phyloP scores from a whole-genome alignment of 2,888 invertebrate species.

The Hypsopygia costalis region DNA sequence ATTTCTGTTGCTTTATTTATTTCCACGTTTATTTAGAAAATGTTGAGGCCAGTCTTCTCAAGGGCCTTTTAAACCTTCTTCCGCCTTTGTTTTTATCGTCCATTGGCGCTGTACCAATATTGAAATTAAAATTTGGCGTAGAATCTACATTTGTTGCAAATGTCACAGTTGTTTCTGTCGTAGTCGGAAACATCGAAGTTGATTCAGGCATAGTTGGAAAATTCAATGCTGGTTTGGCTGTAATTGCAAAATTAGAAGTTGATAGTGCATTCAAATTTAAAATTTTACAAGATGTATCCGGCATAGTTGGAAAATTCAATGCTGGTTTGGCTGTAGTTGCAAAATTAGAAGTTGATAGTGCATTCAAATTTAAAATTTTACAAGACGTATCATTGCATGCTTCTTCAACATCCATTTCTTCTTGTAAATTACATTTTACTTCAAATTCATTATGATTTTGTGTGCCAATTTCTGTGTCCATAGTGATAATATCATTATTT shows the following conservation, averaged over 20 bases:
- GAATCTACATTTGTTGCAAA: too few species aligned
- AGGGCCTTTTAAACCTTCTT: slow-evolving; percentile 20
- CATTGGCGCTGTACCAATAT: slow-evolving; percentile 25
- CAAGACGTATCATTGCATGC: too few species aligned
- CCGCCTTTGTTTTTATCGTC: slow-evolving; percentile 7
- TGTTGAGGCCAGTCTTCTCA: slow-evolving; percentile 26
- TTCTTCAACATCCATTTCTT: slow-evolving; percentile 35
- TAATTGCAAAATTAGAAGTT: background rate
- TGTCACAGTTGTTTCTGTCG: too few species aligned
- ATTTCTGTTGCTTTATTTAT: background rate
- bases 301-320: too few species aligned
- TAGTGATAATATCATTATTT: background rate
- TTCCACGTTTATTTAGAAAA: slow-evolving; percentile 24
- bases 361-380: background rate
- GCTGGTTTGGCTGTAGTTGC: too few species aligned
- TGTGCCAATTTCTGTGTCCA: background rate
- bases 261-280: background rate
- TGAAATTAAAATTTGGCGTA: slow-evolving; percentile 23
- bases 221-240: too few species aligned
- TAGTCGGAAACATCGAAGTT: too few species aligned
- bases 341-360: background rate
- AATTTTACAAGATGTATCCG: background rate
- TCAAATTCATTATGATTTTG: background rate
- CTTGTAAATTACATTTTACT: slow-evolving; percentile 7
- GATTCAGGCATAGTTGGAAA: too few species aligned